Base-by-base conservation (phyloP, 2,113 vertebrate genomes). In the Nothocercus julius region DNA sequence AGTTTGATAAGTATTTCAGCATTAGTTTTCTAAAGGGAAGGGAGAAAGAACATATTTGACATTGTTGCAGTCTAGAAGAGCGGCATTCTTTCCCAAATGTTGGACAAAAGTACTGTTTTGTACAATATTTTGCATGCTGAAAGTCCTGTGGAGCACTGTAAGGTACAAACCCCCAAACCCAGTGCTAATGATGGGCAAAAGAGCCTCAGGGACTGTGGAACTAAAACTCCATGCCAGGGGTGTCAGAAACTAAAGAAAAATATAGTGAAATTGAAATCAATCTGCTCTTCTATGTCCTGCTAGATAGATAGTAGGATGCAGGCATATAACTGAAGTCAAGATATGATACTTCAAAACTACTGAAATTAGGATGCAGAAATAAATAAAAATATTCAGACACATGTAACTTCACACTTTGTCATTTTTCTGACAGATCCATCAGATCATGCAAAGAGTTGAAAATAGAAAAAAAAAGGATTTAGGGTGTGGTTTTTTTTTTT, bases 1-100 rank as follows among this genome's bases (percentile, higher is more conserved):
- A 90, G 61, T 83, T 90, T 95, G 90, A 90, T 94, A 95, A 94
- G 40, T 66, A 82, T 83, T 73, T 34, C n/a, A 81, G 40, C 78
- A 86, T 4, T 68, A 44, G 36, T 90, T 84, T 93, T 92, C 85
- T 72, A 34, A 49, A 40, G 40, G 74, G 34, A 81, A 72, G 9
- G 27, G 34, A 73, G 36, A 69, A 91, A 63, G 53, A 70, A 90
- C 87, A 70, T 5, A 30, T 36, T 70, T 25, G 16, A 17, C 24
- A 85, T 89, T 73, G 19, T 62, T 63, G 17, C 67, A 68, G 8
- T 42, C 40, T 67, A 45, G 15, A 76, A 44, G 61, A 89, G 38
- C 1, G 6, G 2, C 36, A 36, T n/a, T n/a, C 51, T 64, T 13
- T 40, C 27, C 34, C 59, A 82, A 53, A 20, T 1, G 3, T 0